Evolutionary conservation across 2,888 invertebrate species (phyloP), one percentile per base, ranked within the genome.

Genomic region (Lasiommata megera): DNA sequence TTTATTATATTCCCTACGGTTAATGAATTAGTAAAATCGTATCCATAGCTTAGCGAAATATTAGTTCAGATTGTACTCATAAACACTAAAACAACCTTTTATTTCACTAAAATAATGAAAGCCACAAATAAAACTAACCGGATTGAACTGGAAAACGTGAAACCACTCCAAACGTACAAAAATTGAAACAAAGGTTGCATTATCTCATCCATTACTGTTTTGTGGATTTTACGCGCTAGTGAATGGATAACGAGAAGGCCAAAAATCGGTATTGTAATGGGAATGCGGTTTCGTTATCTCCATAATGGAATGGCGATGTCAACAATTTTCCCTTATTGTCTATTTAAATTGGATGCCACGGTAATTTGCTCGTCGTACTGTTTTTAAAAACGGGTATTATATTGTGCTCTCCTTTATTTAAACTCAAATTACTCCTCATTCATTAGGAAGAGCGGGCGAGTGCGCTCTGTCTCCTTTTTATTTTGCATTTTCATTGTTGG

Each of bases 341-440:
- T 77, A 77, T 63, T 63, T 79, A 82, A 85, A 87, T 84, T 82
- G 82, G 77, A 82, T 74, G 76, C 74, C 71, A 71, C 76, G 73
- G 77, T 80, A 85, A 85, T 84, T 87, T 85, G 82, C 84, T 81
- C 77, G 68, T 80, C 79, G 79, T 79, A 73, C 82, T 82, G 84
- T 82, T 83, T 62, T 80, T 83, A 74, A 76, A 81, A 85, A 83
- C 79, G 80, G 79, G 79, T 79, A 84, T 84, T 84, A 84, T 86
- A 87, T 88, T 86, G 84, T 85, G 80, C 82, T 74, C 79, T 76
- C 82, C 80, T 86, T 88, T 88, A 84, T 85, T 86, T 86, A 83
- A 82, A 82, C 82, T 84, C 80, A 85, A 86, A 87, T 88, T 87
- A 84, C 84, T 83, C 79, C 83, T 82, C 86, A 86, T 88, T 88